Conservation (phyloP, 2,113 vertebrate genomes). For the Cettia cetti region DNA sequence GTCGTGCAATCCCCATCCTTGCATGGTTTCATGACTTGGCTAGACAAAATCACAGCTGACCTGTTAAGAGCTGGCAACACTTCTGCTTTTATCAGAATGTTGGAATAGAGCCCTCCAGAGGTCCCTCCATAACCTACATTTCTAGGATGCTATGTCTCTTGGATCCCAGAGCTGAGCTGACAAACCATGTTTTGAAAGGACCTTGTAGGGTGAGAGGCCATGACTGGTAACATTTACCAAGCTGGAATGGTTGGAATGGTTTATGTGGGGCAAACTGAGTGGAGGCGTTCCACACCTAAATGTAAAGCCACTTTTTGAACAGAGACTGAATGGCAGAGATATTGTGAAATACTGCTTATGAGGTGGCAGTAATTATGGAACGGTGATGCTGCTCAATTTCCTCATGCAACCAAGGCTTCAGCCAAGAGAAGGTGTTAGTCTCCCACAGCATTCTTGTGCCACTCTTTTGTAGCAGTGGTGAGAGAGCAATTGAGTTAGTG, state of each 20-base stretch:
- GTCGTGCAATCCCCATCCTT: not conserved
- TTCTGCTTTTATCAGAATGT: not conserved
- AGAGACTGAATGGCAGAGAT: not conserved
- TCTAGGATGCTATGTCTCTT: not conserved
- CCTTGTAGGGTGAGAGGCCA: not conserved
- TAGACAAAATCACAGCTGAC: conserved; percentile 7
- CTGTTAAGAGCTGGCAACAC: not conserved
- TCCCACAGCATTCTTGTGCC: not conserved
- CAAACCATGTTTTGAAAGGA: not conserved
- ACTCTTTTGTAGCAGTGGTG: not conserved
- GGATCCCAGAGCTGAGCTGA: not conserved
- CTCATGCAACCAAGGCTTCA: not conserved
- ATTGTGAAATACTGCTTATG: not conserved
- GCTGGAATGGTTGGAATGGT: not conserved
- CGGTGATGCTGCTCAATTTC: not conserved
- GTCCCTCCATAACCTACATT: not conserved
- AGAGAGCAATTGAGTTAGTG: not conserved
- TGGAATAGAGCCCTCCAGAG: not conserved
- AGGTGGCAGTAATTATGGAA: not conserved
- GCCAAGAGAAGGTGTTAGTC: not conserved
- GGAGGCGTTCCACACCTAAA: not conserved
- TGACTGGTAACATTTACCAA: not conserved
- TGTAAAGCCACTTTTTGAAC: not conserved
- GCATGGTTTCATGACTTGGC: not conserved
- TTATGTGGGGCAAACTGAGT: not conserved